Evolutionary conservation across 2,113 vertebrate species (phyloP), one percentile per base, ranked within the genome.

Genomic region (Tympanuchus pallidicinctus): DNA sequence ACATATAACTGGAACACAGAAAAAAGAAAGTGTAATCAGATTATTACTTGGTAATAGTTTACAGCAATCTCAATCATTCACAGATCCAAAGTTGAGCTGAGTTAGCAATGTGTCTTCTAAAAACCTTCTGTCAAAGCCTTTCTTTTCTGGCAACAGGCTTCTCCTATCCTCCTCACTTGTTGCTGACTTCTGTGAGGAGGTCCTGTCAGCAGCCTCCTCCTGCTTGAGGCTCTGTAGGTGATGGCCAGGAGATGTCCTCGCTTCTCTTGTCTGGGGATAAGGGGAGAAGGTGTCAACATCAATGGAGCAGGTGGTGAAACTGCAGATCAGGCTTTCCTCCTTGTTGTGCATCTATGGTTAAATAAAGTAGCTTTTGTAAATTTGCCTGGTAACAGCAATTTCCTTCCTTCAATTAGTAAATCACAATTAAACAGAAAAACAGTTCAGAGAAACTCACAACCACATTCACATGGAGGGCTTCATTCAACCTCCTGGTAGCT

Each of bases 1-100:
- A 1, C 0, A 0, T 0, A 0, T 25, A 50, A 28, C 19, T 59
- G 34, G 12, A 63, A 63, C 10, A 30, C 0, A 1, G 1, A 47
- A 45, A 73, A 79, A 76, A 20, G 2, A 75, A 77, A 89, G 34
- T 42, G 18, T 40, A 72, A 40, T 25, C 8, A 3, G 64, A 47
- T 63, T 76, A 47, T 47, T 54, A 42, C 7, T n/a, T 56, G 11
- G 6, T 52, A 57, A 36, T 10, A 65, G 5, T 57, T 82, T 30
- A 40, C 21, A 82, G 28, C 17, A 47, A 63, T 21, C 36, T 74
- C 28, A 52, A 15, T 3, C 3, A 59, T 20, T n/a, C 22, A 17
- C 40, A 72, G 40, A 59, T 34, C 22, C 24, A 52, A 79, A 45
- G 3, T 3, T 22, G 24, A 83, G 32, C 16, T 34, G 38, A 54